Base-by-base conservation (phyloP, 2,888 invertebrate species). In the Idaea aversata region DNA sequence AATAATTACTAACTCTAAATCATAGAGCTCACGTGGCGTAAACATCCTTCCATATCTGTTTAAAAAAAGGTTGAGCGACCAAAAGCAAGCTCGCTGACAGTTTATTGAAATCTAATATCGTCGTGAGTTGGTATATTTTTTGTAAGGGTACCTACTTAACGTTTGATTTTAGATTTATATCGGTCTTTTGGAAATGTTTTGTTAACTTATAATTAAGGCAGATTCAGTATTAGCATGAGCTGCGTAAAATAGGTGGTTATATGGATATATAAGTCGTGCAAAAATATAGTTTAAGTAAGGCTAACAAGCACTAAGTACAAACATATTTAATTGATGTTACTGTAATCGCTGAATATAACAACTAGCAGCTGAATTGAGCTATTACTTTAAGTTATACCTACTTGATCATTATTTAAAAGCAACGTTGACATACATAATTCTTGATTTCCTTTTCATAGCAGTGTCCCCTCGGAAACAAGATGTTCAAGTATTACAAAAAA, bases 1-100 rank as follows among this genome's bases (percentile, higher is more conserved):
- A 81, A 85, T 88, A 90, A 91, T 91, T 88, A 90, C 89, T 88
- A 84, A 85, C 89, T 89, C 88, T 90, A 89, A 90, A 90, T 91
- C 91, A 91, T 88, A 88, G 84, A 84, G 87, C 86, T 82, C 86
- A 89, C 88, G 85, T 87, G 85, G 84, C 81, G 83, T 91, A 92
- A 92, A 91, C 91, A 90, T 91, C 91, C 91, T 90, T 85, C 81
- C 84, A 80, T 68, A 72, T 71, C 79, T 78, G 80, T 86, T 82
- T 79, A 82, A 88, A 82, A 84, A 87, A 86, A 77, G 77, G 73
- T 83, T 82, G 85, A 85, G 81, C 59, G 16, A 85, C 86, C 85
- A 85, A 88, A 90, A 87, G 84, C 85, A 76, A 81, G 25, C 81
- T 80, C 81, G 89, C 85, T 91, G 90, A 91, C 92, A 91, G 87